These are phyloP conservation scores for Meloidogyne hapla DNA, from an alignment of 1,140 invertebrate genomes.

Conservation along the genomic window DNA sequence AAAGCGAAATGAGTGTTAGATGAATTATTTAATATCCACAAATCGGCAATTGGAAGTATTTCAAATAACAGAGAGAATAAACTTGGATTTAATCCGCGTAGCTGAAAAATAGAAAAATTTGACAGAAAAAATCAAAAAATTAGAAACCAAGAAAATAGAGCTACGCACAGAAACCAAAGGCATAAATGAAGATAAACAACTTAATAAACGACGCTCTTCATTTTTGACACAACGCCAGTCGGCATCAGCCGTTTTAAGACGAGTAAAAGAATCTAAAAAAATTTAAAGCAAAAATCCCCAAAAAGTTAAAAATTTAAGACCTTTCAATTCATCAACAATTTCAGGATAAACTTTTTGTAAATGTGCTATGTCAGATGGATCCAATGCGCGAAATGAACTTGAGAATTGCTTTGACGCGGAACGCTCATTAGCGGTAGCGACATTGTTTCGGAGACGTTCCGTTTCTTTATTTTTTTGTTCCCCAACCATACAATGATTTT, in stretches of 20 bases:
- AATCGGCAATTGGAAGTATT: slow-evolving; percentile 28
- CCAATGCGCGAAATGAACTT: slow-evolving; percentile 15
- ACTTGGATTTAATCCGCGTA: slow-evolving; percentile 34
- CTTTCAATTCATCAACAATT: slow-evolving; percentile 24
- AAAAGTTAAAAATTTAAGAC: not conserved
- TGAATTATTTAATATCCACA: slow-evolving; percentile 34
- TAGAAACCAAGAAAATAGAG: slow-evolving; percentile 38
- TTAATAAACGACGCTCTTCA: slow-evolving; percentile 22
- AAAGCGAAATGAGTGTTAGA: slow-evolving; percentile 23
- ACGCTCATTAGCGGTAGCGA: not conserved
- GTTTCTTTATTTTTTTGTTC: slow-evolving; percentile 6
- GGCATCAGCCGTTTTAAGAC: slow-evolving; percentile 10
- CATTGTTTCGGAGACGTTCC: not conserved
- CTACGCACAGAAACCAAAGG: slow-evolving; percentile 30
- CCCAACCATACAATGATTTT: slow-evolving; percentile 1
- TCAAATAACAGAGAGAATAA: slow-evolving; percentile 38
- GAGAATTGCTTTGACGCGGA: not conserved
- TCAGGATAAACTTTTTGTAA: slow-evolving; percentile 29
- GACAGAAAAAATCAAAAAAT: slow-evolving; percentile 13
- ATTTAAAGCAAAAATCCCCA: not conserved
- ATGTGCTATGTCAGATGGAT: slow-evolving; percentile 23
- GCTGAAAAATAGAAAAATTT: slow-evolving; percentile 4
- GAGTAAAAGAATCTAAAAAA: slow-evolving; percentile 18
- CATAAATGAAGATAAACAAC: slow-evolving; percentile 23
- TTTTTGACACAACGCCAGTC: slow-evolving; percentile 9